Evolutionary conservation across 2,113 vertebrate species (phyloP).

Genomic region (Xyrauchen texanus): DNA sequence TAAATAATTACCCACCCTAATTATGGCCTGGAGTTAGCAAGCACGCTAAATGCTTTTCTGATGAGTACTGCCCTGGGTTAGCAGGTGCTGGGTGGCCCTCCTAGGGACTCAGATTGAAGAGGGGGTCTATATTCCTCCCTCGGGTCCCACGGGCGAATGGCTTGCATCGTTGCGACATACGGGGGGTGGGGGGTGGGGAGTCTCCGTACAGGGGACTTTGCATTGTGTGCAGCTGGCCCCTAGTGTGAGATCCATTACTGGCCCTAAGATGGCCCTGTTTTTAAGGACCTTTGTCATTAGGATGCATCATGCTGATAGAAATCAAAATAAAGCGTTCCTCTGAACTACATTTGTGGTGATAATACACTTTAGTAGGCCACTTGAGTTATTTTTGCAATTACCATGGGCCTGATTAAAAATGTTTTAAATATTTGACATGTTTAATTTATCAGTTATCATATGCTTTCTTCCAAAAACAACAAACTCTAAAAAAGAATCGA

Average conservation of each 20-base stretch:
- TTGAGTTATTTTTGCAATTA: conserved; percentile 7
- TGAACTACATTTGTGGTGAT: conserved; percentile 9
- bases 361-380: neutral
- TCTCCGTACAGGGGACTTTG: conserved; percentile 11
- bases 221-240: conserved; percentile 50
- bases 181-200: no score
- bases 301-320: conserved; percentile 46
- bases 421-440: conserved; percentile 20
- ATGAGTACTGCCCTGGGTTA: conserved; percentile 93
- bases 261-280: conserved; percentile 51
- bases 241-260: conserved; percentile 56
- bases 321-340: conserved; percentile 39
- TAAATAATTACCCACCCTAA: conserved; percentile 99
- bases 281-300: conserved; percentile 54
- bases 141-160: conserved; percentile 50
- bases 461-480: no score
- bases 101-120: conserved; percentile 99
- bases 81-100: conserved; percentile 99
- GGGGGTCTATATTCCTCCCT: conserved; percentile 68
- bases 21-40: conserved; percentile 99
- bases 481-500: no score
- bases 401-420: neutral
- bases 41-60: conserved; percentile 98
- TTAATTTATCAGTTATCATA: neutral
- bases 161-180: conserved; percentile 6